Conservation (phyloP, 2,797 vertebrate species). For the Serranus cabrilla region DNA sequence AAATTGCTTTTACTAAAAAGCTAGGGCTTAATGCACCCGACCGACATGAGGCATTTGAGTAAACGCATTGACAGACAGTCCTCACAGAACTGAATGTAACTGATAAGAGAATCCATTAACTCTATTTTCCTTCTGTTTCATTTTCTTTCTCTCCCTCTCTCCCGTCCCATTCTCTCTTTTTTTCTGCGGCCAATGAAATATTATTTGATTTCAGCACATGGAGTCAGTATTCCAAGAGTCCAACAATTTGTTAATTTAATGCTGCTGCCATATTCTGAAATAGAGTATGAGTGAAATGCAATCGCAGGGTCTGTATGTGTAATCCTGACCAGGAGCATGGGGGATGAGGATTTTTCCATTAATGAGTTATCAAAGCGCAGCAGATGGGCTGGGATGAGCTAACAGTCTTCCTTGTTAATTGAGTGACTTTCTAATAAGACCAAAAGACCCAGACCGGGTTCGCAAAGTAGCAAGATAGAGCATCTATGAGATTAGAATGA, state of each 20-base stretch:
- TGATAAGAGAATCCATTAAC: constrained; percentile 84
- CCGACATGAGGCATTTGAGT: constrained; percentile 77
- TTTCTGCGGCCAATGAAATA: constrained; percentile 68
- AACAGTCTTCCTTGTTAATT: constrained; percentile 82
- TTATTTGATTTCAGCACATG: constrained; percentile 75
- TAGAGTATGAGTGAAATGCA: constrained; percentile 77
- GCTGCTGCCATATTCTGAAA: constrained; percentile 73
- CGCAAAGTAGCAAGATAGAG: constrained; percentile 65
- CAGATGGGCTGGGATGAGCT: constrained; percentile 84
- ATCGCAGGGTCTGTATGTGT: constrained; percentile 73
- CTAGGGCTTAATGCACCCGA: constrained; percentile 73
- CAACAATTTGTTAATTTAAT: constrained; percentile 79
- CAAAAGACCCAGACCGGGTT: constrained; percentile 72
- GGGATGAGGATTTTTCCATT: constrained; percentile 81
- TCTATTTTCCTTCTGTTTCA: constrained; percentile 75
- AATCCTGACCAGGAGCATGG: constrained; percentile 82
- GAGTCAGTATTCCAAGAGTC: constrained; percentile 69
- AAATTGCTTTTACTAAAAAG: constrained; percentile 84
- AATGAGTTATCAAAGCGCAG: constrained; percentile 87
- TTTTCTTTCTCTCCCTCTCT: constrained; percentile 55
- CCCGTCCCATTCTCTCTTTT: constrained; percentile 40
- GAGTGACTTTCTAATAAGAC: constrained; percentile 82
- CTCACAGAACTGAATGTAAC: constrained; percentile 79
- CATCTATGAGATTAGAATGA: constrained; percentile 66
- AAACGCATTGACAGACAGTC: constrained; percentile 78